Evolutionary conservation across 2,113 vertebrate species (phyloP).

Genomic region (Psettodes erumei): DNA sequence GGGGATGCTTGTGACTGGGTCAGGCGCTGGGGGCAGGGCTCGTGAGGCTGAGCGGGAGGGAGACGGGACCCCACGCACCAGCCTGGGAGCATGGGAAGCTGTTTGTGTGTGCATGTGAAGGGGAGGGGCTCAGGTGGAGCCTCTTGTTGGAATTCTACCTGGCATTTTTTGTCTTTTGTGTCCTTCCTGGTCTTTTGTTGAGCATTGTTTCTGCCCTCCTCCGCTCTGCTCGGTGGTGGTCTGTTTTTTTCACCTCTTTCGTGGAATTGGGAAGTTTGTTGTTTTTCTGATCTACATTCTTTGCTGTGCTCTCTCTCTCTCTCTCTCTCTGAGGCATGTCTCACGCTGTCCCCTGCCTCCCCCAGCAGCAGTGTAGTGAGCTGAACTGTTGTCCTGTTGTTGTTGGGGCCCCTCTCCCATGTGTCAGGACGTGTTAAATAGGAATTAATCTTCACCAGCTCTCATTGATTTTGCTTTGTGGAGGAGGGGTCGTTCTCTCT

Average conservation of each 20-base stretch:
- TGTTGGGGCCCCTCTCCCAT: conserved; percentile 50
- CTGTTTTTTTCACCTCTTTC: background rate
- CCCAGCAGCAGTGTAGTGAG: conserved; percentile 44
- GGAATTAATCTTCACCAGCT: conserved; percentile 72
- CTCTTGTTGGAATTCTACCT: conserved; percentile 61
- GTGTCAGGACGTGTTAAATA: conserved; percentile 73
- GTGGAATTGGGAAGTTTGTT: conserved; percentile 39
- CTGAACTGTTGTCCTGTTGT: conserved; percentile 69
- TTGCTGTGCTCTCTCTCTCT: background rate
- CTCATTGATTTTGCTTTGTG: conserved; percentile 68
- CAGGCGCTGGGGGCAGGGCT: conserved; percentile 66
- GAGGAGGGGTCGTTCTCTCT: conserved; percentile 36
- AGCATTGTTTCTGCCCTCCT: background rate
- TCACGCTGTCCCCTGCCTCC: conserved; percentile 3
- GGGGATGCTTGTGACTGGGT: conserved; percentile 73
- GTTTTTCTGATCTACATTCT: conserved; percentile 55
- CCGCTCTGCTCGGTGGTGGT: background rate
- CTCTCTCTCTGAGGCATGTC: conserved; percentile 21
- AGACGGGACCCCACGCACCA: conserved; percentile 47
- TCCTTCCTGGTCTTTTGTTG: conserved; percentile 21
- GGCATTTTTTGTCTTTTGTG: conserved; percentile 38
- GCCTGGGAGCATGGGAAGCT: conserved; percentile 30
- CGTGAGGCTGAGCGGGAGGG: conserved; percentile 9
- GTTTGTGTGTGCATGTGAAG: background rate
- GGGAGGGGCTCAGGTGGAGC: conserved; percentile 56